These are phyloP conservation scores for Ellobius talpinus DNA, from an alignment of 2,113 vertebrate species.

Conservation along the genomic window DNA sequence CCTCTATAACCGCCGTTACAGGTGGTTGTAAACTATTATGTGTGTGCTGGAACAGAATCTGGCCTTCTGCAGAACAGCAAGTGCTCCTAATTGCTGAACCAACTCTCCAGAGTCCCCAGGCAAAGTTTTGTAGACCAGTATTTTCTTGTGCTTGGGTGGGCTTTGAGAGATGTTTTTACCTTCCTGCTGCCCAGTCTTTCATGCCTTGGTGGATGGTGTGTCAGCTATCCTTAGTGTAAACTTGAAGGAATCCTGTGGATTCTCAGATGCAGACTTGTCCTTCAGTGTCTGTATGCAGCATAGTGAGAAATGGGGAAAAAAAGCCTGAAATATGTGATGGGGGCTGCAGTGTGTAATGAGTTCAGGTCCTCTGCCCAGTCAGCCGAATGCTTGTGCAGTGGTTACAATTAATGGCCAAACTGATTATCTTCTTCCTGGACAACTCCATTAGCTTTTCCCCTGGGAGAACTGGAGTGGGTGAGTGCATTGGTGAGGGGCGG, in stretches of 20 bases:
- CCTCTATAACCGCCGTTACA: background rate
- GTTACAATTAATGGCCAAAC: slow-evolving; percentile 62
- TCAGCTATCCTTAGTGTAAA: background rate
- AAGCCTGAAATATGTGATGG: slow-evolving; percentile 64
- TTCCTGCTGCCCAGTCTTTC: background rate
- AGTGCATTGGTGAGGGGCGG: background rate
- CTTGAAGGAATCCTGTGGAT: background rate
- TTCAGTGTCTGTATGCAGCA: slow-evolving; percentile 55
- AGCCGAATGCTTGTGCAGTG: slow-evolving; percentile 46
- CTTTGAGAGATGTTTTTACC: background rate
- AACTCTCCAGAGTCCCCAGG: background rate
- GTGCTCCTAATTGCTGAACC: too few species aligned
- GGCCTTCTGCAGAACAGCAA: background rate
- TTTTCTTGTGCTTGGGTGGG: background rate
- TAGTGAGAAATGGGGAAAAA: slow-evolving; percentile 64
- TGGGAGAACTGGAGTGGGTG: background rate
- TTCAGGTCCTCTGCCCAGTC: slow-evolving; percentile 73
- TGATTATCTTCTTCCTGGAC: slow-evolving; percentile 64
- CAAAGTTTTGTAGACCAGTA: background rate
- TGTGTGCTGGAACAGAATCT: background rate
- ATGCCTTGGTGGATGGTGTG: background rate
- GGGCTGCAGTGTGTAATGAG: slow-evolving; percentile 66
- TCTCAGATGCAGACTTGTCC: slow-evolving; percentile 6
- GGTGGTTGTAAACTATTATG: background rate
- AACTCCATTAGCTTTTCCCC: slow-evolving; percentile 67